Percentiles rank a stretch among this genome's conserved stretches.
These are phyloP conservation scores for Bruchidius siliquastri DNA, from an alignment of 2,888 invertebrate genomes.

Conservation along the genomic window DNA sequence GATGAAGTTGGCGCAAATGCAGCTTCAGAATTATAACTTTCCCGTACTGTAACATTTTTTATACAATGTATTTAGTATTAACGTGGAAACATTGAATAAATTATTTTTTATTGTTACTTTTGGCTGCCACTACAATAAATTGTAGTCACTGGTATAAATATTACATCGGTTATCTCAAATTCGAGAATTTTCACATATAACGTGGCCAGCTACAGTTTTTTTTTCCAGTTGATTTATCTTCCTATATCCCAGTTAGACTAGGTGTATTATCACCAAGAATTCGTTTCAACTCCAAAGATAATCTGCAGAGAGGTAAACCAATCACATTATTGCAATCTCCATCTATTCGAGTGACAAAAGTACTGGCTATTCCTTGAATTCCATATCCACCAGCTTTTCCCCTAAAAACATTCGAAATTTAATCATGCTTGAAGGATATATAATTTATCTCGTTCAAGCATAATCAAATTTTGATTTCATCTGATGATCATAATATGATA, in stretches of 20 bases:
- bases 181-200: no score
- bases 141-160: no score
- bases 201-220: no score
- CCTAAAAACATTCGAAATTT: constrained; percentile 29
- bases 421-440: no score
- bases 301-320: constrained; percentile 60
- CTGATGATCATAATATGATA: no score
- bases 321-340: constrained; percentile 68
- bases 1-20: constrained; percentile 52
- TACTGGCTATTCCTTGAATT: constrained; percentile 63
- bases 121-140: no score
- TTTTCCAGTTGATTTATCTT: no score
- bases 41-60: constrained; percentile 42
- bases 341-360: constrained; percentile 57
- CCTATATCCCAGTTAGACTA: neutral
- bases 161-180: no score
- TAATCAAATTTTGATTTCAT: no score
- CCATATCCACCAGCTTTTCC: constrained; percentile 68
- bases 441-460: no score
- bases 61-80: neutral
- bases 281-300: constrained; percentile 36
- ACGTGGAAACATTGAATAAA: neutral
- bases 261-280: constrained; percentile 20
- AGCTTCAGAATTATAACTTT: constrained; percentile 51
- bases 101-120: neutral